Percentiles rank a stretch among this genome's conserved stretches.
These are phyloP conservation scores for Marmota flaviventris DNA, from an alignment of 2,113 vertebrate genomes.

Conservation along the genomic window DNA sequence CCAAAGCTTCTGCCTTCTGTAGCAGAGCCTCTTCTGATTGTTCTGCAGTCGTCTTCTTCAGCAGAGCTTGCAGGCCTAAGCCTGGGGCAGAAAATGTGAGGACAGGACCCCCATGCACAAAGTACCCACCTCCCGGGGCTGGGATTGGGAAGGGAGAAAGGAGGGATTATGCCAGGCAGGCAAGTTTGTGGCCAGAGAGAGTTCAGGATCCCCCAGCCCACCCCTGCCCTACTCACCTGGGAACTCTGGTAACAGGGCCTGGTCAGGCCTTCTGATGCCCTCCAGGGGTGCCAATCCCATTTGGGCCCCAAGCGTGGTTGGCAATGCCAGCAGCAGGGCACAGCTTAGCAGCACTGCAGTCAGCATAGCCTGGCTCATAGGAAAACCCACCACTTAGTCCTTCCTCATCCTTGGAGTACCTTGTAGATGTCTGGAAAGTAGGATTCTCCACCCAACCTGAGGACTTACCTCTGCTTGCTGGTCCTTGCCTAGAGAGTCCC, in stretches of 20 bases:
- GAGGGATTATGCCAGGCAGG: background rate
- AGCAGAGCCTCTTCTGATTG: slow-evolving; percentile 87
- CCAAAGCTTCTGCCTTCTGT: slow-evolving; percentile 85
- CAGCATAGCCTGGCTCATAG: slow-evolving; percentile 85
- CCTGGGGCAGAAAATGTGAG: slow-evolving; percentile 79
- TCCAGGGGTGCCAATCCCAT: slow-evolving; percentile 73
- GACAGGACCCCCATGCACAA: background rate
- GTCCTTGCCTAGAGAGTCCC: slow-evolving; percentile 26
- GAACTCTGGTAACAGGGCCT: slow-evolving; percentile 78
- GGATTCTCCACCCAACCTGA: background rate
- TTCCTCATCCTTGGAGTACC: slow-evolving; percentile 10
- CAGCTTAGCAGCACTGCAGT: slow-evolving; percentile 85
- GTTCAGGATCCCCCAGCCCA: background rate
- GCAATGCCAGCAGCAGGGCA: slow-evolving; percentile 85
- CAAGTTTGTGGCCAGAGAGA: slow-evolving; percentile 11
- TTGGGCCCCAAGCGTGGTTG: slow-evolving; percentile 75
- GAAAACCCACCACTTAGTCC: slow-evolving; percentile 61
- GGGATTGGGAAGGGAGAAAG: background rate
- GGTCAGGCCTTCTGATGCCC: slow-evolving; percentile 73
- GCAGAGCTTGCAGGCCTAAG: slow-evolving; percentile 73
- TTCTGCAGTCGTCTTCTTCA: slow-evolving; percentile 85
- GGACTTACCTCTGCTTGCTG: slow-evolving; percentile 74
- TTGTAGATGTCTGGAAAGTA: background rate
- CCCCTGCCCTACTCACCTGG: slow-evolving; percentile 83
- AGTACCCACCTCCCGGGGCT: background rate